Evolutionary conservation across 2,797 vertebrate genomes (phyloP), one percentile per base, ranked within the genome.

Genomic region (Falco naumanni): DNA sequence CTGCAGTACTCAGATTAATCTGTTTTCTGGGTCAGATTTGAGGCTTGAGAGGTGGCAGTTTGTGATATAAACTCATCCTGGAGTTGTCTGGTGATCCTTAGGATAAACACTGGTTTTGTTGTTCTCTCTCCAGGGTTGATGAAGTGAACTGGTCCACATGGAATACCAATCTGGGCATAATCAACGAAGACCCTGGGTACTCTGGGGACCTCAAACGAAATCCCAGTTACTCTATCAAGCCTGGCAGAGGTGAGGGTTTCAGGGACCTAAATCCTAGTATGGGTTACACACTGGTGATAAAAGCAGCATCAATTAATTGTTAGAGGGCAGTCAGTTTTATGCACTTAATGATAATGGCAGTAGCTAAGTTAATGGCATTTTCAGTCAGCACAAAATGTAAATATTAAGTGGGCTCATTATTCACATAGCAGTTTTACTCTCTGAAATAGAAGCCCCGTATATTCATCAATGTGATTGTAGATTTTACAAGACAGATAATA

Each of bases 131-230:
- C 85, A 99, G 99, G 97, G 99, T 99, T 89, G 99, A 99, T 77
- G 99, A 99, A 97, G 98, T 99, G 95, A 99, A 99, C 98, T 99
- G 99, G 99, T 99, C 98, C 97, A 99, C 99, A 3, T 99, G 99
- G 99, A 99, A 99, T 97, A 98, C 97, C 60, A 99, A 99, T 37
- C 95, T 99, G 97, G 97, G 98, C 74, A 99, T 99, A 97, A 99
- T 99, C 97, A 98, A 99, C 0, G 99, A 99, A 97, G 99, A 99
- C 69, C 99, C 99, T 0, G 99, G 99, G 9, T 97, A 96, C 88
- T 96, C 81, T 4, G 97, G 97, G 83, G 97, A 97, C 19, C 76
- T 97, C 77, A 93, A 98, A 81, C 91, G 97, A 54, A 98, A 98
- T 85, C 93, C 87, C 83, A 98, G 98, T 76, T 98, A 98, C 92